phyloP scores from a whole-genome alignment of 2,888 invertebrate genomes.

The Octonoba sinensis region DNA sequence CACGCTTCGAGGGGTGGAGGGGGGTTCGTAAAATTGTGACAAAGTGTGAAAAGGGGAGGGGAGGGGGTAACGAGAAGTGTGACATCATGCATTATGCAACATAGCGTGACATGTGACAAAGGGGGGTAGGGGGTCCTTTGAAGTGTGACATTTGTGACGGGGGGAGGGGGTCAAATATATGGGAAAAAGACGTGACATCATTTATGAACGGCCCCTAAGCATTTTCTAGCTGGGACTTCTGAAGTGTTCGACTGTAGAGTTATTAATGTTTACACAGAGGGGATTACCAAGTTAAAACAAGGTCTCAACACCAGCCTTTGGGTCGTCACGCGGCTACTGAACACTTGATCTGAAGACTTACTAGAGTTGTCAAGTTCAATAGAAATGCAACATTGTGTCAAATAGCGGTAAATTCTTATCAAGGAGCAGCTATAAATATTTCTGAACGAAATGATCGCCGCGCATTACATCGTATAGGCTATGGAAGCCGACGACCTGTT shows the following conservation, averaged over 20 bases:
- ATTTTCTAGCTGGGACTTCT: no score
- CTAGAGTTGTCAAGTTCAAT: neutral
- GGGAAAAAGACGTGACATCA: no score
- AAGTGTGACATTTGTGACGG: no score
- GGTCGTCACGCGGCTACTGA: slow-evolving; percentile 24
- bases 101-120: no score
- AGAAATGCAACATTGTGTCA: slow-evolving; percentile 24
- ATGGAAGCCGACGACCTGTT: slow-evolving; percentile 18
- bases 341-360: slow-evolving; percentile 17
- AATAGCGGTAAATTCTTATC: slow-evolving; percentile 15
- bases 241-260: slow-evolving; percentile 28
- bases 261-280: slow-evolving; percentile 31
- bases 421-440: slow-evolving; percentile 14
- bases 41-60: no score
- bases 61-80: no score
- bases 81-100: no score
- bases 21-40: no score
- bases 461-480: slow-evolving; percentile 12
- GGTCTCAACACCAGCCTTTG: slow-evolving; percentile 16
- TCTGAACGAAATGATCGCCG: slow-evolving; percentile 26
- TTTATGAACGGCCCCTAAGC: no score
- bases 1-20: no score
- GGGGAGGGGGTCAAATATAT: no score
- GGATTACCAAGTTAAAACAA: slow-evolving; percentile 5
- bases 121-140: no score